phyloP scores from a whole-genome alignment of 2,113 vertebrate genomes.

The Terrapene triunguis region DNA sequence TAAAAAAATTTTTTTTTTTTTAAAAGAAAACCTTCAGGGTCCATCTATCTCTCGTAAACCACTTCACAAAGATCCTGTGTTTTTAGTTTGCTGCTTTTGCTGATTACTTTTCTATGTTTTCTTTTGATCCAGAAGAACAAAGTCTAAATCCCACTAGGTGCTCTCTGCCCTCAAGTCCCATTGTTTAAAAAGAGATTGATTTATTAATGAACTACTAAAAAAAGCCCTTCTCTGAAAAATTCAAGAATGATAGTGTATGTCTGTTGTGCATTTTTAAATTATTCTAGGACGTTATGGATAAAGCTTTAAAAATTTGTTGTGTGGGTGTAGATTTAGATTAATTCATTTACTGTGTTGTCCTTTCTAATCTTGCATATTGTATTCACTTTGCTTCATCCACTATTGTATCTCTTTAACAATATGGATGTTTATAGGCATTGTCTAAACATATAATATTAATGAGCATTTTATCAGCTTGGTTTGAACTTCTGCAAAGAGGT shows the following conservation, averaged over 20 bases:
- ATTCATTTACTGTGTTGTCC: neutral
- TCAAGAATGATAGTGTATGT: neutral
- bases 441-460: neutral
- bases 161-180: neutral
- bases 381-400: neutral
- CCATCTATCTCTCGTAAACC: neutral
- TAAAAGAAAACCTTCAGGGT: neutral
- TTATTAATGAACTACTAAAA: neutral
- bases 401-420: neutral
- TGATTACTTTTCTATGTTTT: no score
- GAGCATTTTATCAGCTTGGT: neutral
- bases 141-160: neutral
- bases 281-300: neutral
- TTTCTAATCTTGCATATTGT: neutral
- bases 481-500: neutral
- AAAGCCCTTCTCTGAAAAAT: neutral
- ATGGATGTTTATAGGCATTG: neutral
- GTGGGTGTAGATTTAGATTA: neutral
- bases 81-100: neutral
- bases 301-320: neutral
- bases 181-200: neutral
- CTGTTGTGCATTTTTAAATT: neutral
- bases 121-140: no score
- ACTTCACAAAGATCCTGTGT: rapidly evolving
- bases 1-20: neutral